Evolutionary conservation across 2,113 vertebrate species (phyloP).

Genomic region (Bostrychus sinensis): DNA sequence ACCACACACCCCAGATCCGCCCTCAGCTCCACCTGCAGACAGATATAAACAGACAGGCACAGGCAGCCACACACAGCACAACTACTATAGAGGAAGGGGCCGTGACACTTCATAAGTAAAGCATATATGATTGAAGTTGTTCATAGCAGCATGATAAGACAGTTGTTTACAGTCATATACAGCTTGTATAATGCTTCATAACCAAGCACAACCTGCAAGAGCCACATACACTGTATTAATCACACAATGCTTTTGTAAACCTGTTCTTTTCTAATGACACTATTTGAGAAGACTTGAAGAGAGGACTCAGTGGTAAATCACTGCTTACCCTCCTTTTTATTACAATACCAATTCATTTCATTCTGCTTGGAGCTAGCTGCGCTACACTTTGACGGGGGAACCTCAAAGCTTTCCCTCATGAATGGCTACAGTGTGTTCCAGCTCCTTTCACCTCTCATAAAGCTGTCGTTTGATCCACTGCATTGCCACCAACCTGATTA

Average conservation of each 20-base stretch:
- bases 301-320: slow-evolving; percentile 27
- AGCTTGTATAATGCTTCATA: neutral
- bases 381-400: slow-evolving; percentile 21
- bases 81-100: too few species aligned
- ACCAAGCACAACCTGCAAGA: neutral
- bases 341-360: slow-evolving; percentile 28
- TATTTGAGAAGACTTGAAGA: slow-evolving; percentile 16
- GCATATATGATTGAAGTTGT: too few species aligned
- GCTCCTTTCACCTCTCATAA: slow-evolving; percentile 41
- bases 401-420: slow-evolving; percentile 48
- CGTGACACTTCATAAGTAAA: too few species aligned
- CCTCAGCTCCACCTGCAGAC: too few species aligned
- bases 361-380: slow-evolving; percentile 37
- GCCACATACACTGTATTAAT: neutral
- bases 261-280: slow-evolving; percentile 10
- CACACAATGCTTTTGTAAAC: neutral
- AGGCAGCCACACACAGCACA: too few species aligned
- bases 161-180: neutral
- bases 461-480: slow-evolving; percentile 55
- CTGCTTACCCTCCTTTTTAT: slow-evolving; percentile 20
- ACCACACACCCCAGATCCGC: too few species aligned
- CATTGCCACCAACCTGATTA: slow-evolving; percentile 39
- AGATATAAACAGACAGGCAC: too few species aligned
- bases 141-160: too few species aligned
- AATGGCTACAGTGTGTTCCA: slow-evolving; percentile 34